Evolutionary conservation across 2,113 vertebrate species (phyloP).

Genomic region (Azemiops feae): DNA sequence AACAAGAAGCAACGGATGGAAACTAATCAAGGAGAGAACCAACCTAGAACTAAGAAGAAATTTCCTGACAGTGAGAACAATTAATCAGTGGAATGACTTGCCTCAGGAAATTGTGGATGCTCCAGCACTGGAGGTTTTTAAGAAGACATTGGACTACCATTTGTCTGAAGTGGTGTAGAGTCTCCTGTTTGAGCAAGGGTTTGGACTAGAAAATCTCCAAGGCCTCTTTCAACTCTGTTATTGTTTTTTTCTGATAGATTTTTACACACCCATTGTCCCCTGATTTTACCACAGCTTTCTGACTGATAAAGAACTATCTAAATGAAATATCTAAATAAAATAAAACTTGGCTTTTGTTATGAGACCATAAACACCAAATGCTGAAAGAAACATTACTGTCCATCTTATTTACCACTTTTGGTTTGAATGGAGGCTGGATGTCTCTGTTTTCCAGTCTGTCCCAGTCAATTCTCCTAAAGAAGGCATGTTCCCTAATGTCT

Average conservation of each 20-base stretch:
- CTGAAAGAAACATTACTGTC: background rate
- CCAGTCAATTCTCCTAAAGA: conserved; percentile 98
- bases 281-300: background rate
- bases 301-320: background rate
- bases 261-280: background rate
- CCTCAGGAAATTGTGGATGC: background rate
- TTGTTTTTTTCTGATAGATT: background rate
- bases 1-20: background rate
- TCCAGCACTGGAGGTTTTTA: background rate
- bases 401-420: conserved; percentile 91
- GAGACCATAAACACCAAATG: background rate
- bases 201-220: background rate
- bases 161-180: background rate
- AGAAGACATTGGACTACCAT: background rate
- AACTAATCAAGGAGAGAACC: background rate
- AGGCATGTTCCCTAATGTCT: conserved; percentile 91
- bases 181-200: background rate
- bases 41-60: background rate
- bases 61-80: background rate
- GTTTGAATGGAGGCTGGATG: conserved; percentile 96
- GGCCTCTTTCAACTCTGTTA: background rate
- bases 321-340: background rate
- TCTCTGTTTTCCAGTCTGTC: conserved; percentile 89
- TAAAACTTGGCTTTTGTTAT: background rate
- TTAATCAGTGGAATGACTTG: background rate